Base-by-base conservation (phyloP, 2,888 invertebrate genomes). In the Eristalinus sepulchralis region DNA sequence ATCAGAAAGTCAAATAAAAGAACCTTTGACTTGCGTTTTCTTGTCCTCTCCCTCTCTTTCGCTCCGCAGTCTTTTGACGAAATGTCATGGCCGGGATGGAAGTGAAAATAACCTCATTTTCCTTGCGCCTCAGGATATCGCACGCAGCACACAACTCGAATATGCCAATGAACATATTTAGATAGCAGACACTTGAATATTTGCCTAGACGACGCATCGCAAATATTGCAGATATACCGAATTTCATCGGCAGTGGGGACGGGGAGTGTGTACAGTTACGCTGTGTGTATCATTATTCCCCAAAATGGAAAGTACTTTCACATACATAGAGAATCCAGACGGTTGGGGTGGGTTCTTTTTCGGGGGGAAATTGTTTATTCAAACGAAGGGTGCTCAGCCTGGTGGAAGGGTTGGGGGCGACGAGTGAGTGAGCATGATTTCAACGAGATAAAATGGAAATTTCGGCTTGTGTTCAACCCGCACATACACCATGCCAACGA, bases 1-100 rank as follows among this genome's bases (percentile, higher is more conserved):
- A 87, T 87, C 87, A 87, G 87, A 87, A 87, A 87, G 87, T 87
- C 87, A 87, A 87, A 87, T 83, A 87, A 87, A 87, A 67, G 67
- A 83, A 87, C 87, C 79, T 87, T 87, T 87, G 87, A 87, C 87
- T 87, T 87, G 83, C 63, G 87, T 87, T 80, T 83, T 80, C 72
- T 53, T 78, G 13, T 77, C 76, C 72, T 31, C 72, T 67, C 62
- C 31, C 33, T 24, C 13, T 27, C 13, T 55, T 66, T 53, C n/a
- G 22, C 66, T 39, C 63, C 70, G 67, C 64, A 36, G n/a, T 72
- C 55, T 53, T 67, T 39, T 47, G 78, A 82, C 78, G 85, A 78
- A 73, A 78, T 75, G 75, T 79, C 78, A 78, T 62, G 78, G 66
- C 47, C 13, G 70, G 83, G 82, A 73, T 57, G 67, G 73, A 78